These are phyloP conservation scores for Acanthaster planci DNA, from an alignment of 35 echinoderm and acorn worm species.

Conservation along the genomic window DNA sequence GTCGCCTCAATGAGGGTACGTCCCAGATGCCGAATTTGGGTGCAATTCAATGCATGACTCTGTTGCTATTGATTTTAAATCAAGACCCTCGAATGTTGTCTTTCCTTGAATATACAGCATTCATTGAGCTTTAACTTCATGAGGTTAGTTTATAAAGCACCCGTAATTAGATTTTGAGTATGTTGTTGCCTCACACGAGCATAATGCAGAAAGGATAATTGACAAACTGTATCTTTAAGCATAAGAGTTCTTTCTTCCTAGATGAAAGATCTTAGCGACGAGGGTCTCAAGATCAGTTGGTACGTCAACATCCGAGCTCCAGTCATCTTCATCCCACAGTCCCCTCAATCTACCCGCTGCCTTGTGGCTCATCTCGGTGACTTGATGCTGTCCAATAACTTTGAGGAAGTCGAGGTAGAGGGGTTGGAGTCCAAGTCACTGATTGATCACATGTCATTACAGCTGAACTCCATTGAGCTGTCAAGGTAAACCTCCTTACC, in stretches of 20 bases:
- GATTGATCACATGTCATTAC: constrained; percentile 51
- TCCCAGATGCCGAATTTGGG: too few species aligned
- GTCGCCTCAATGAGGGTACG: too few species aligned
- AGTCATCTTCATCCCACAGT: constrained; percentile 83
- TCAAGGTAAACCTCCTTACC: constrained; percentile 59
- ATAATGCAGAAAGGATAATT: too few species aligned
- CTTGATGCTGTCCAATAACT: constrained; percentile 53
- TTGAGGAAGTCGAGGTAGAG: constrained; percentile 63
- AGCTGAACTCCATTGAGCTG: constrained; percentile 68
- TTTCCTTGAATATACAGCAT: too few species aligned
- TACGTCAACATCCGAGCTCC: constrained; percentile 85
- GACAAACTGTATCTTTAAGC: neutral
- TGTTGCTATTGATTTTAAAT: too few species aligned
- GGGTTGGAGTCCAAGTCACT: constrained; percentile 4
- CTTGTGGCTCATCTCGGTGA: constrained; percentile 87
- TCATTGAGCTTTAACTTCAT: too few species aligned
- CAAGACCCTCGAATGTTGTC: too few species aligned
- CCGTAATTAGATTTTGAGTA: too few species aligned
- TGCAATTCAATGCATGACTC: too few species aligned
- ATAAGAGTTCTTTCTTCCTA: constrained; percentile 11
- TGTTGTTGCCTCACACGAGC: too few species aligned
- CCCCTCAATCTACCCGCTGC: constrained; percentile 68
- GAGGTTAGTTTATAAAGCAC: too few species aligned
- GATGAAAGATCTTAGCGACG: constrained; percentile 88
- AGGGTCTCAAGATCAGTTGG: constrained; percentile 67